Percentiles rank a stretch among this genome's conserved stretches.
phyloP scores from a whole-genome alignment of 2,113 vertebrate genomes.

The Nanorana parkeri region DNA sequence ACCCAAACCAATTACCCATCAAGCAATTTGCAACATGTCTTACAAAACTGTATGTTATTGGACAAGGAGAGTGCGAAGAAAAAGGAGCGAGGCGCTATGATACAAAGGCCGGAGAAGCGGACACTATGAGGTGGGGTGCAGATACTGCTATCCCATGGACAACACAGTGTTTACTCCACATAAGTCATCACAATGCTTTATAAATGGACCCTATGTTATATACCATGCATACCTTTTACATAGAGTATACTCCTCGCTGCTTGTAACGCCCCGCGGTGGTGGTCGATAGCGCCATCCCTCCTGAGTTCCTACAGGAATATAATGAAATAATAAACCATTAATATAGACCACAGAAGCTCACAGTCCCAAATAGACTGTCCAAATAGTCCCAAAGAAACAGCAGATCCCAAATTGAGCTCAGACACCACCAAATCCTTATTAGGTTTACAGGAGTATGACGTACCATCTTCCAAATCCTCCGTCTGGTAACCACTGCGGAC shows the following conservation, averaged over 20 bases:
- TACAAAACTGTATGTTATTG: too few species aligned
- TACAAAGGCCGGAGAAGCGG: conserved; percentile 4
- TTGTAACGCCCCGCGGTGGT: conserved; percentile 94
- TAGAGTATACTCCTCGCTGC: conserved; percentile 96
- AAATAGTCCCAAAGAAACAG: too few species aligned
- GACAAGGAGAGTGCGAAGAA: too few species aligned
- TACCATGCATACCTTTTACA: conserved; percentile 87
- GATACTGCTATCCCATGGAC: too few species aligned
- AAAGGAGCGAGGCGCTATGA: too few species aligned
- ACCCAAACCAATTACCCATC: background rate
- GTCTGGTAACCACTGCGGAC: conserved; percentile 70
- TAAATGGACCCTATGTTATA: background rate
- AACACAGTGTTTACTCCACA: too few species aligned
- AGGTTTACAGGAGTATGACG: conserved; percentile 10
- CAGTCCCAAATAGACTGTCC: too few species aligned
- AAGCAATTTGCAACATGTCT: too few species aligned
- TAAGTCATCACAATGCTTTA: too few species aligned
- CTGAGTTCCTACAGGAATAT: conserved; percentile 72
- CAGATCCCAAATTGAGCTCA: too few species aligned
- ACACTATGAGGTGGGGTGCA: conserved; percentile 17
- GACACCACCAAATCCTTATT: too few species aligned
- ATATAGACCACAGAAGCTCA: background rate
- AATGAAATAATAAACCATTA: background rate
- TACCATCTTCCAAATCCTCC: conserved; percentile 80
- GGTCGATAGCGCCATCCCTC: conserved; percentile 97